Percentiles rank a stretch among this genome's conserved stretches.
Conservation (phyloP, 1,140 invertebrate genomes). For the Coenobita brevimanus region DNA sequence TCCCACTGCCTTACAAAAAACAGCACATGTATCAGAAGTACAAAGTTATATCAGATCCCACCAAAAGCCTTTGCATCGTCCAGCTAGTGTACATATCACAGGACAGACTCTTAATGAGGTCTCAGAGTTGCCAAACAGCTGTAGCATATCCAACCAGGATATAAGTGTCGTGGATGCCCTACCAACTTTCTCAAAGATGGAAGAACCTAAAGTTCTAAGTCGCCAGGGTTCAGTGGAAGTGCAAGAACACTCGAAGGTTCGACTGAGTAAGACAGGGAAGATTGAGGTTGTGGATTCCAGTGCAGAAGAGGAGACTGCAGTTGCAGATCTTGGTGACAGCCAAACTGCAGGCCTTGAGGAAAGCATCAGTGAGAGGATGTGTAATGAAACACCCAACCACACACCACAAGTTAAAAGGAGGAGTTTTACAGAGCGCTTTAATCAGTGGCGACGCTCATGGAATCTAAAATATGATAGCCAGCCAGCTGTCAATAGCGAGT, state of each 20-base stretch:
- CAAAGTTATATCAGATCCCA: too few relatives aligned
- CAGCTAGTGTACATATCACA: too few relatives aligned
- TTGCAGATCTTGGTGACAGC: background rate
- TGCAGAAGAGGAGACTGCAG: constrained; percentile 1
- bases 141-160: too few relatives aligned
- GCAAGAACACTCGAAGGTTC: constrained; percentile 39
- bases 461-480: constrained; percentile 36
- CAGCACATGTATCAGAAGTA: too few relatives aligned
- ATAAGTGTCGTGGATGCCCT: background rate
- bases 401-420: constrained; percentile 2
- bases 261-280: constrained; percentile 49
- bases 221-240: constrained; percentile 30
- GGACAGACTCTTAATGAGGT: too few relatives aligned
- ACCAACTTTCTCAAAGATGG: constrained; percentile 33
- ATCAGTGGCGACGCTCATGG: constrained; percentile 47
- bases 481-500: constrained; percentile 39
- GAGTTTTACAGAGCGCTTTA: constrained; percentile 47
- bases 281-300: constrained; percentile 45
- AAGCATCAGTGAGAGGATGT: too few relatives aligned
- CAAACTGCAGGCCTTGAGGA: background rate
- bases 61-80: too few relatives aligned
- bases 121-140: too few relatives aligned
- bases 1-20: background rate
- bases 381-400: too few relatives aligned
- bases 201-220: constrained; percentile 34